Percentiles rank a stretch among this genome's conserved stretches.
Conservation (phyloP, 64 coral and sea anemone species). For the Exaiptasia diaphana region DNA sequence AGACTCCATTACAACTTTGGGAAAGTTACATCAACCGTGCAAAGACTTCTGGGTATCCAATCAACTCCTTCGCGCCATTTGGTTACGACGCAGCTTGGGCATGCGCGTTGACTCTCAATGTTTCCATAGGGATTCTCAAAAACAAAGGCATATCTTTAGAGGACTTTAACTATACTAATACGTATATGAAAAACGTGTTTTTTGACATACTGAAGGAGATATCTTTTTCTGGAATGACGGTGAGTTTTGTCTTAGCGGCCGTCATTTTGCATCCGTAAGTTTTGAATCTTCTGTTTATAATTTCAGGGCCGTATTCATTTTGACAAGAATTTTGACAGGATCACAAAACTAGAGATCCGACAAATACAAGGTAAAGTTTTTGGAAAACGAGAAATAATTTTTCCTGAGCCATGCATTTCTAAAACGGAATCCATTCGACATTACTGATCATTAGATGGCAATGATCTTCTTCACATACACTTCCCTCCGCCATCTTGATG, state of each 20-base stretch:
- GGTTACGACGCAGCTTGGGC: constrained; percentile 74
- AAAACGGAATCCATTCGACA: too few species aligned
- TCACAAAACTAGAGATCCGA: constrained; percentile 53
- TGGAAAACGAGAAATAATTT: not conserved
- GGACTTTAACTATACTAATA: constrained; percentile 49
- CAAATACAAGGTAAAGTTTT: constrained; percentile 47
- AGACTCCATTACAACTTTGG: constrained; percentile 54
- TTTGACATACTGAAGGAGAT: constrained; percentile 37
- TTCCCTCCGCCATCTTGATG: too few species aligned
- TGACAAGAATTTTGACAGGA: constrained; percentile 40
- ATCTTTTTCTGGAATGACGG: constrained; percentile 65
- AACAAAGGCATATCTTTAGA: not conserved
- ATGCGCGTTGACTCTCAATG: constrained; percentile 51
- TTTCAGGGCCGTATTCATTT: constrained; percentile 59
- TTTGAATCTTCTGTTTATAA: not conserved
- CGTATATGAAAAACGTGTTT: constrained; percentile 38
- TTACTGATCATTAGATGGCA: too few species aligned
- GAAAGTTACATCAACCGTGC: constrained; percentile 10
- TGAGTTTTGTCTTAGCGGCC: not conserved
- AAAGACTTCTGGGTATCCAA: constrained; percentile 17
- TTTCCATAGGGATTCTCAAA: constrained; percentile 14
- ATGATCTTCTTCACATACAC: too few species aligned
- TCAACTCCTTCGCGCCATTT: constrained; percentile 47
- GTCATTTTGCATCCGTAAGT: not conserved
- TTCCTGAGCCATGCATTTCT: not conserved